A percentile compares a stretch with the other conserved stretches of the same genome.
These are phyloP conservation scores for Euclidia mi DNA, from an alignment of 2,888 invertebrate genomes.

Conservation along the genomic window DNA sequence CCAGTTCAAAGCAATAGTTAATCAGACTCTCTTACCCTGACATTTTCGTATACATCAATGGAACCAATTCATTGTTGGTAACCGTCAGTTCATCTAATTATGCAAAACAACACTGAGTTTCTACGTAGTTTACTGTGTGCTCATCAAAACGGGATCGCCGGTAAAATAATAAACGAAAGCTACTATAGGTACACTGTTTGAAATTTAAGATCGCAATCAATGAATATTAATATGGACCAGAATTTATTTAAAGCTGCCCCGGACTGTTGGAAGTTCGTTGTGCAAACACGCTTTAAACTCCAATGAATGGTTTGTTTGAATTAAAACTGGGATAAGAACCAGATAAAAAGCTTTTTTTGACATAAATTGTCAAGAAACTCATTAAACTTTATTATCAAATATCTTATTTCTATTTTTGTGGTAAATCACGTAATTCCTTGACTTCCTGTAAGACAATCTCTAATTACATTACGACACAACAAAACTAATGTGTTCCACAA, in stretches of 20 bases:
- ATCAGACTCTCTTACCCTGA: constrained; percentile 28
- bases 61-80: constrained; percentile 64
- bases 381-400: no score
- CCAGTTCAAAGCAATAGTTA: constrained; percentile 21
- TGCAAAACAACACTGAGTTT: constrained; percentile 77
- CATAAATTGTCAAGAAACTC: no score
- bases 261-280: no score
- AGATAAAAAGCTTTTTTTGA: no score
- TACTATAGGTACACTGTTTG: constrained; percentile 45
- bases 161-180: constrained; percentile 75
- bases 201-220: constrained; percentile 74
- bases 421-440: no score
- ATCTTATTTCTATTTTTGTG: no score
- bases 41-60: constrained; percentile 59
- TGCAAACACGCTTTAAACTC: constrained; percentile 49
- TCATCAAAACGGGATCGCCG: constrained; percentile 52
- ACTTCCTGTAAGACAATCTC: no score
- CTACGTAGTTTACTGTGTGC: constrained; percentile 70
- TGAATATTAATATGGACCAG: no score
- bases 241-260: no score
- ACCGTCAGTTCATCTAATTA: constrained; percentile 79
- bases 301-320: constrained; percentile 54
- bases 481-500: neutral
- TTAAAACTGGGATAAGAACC: neutral
- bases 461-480: no score